Evolutionary conservation across 2,113 vertebrate genomes (phyloP).

Genomic region (Tachuris rubrigastra): DNA sequence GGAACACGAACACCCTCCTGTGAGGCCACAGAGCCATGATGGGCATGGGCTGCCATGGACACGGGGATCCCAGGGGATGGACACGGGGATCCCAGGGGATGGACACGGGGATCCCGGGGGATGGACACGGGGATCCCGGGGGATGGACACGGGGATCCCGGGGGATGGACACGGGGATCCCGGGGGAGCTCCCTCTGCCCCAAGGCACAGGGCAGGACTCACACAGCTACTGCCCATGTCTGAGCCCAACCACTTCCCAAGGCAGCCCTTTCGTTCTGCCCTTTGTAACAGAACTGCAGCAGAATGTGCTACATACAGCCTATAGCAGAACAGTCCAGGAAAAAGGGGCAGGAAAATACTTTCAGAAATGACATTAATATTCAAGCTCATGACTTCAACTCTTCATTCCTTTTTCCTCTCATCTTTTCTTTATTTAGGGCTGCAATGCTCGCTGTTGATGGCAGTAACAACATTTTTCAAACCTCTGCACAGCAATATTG

Average conservation of each 20-base stretch:
- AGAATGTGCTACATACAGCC: no score
- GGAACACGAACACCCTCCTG: neutral
- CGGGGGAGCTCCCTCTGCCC: neutral
- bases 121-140: no score
- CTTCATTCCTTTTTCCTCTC: neutral
- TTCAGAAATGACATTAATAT: neutral
- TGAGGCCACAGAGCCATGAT: fast-evolving
- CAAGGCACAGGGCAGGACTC: fast-evolving
- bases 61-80: no score
- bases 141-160: neutral
- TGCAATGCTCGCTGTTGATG: neutral
- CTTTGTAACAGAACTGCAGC: fast-evolving
- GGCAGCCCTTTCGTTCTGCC: neutral
- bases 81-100: no score
- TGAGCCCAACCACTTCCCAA: neutral
- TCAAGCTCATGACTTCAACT: neutral
- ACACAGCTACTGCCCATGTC: fast-evolving
- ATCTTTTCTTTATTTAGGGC: neutral
- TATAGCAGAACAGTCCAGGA: neutral
- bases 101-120: no score
- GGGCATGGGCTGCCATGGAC: fast-evolving
- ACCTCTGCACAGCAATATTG: slow-evolving; percentile 23
- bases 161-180: fast-evolving
- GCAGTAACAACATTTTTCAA: neutral
- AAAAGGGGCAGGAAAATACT: neutral